phyloP scores from a whole-genome alignment of 1,140 invertebrate genomes.

The Manduca sexta region DNA sequence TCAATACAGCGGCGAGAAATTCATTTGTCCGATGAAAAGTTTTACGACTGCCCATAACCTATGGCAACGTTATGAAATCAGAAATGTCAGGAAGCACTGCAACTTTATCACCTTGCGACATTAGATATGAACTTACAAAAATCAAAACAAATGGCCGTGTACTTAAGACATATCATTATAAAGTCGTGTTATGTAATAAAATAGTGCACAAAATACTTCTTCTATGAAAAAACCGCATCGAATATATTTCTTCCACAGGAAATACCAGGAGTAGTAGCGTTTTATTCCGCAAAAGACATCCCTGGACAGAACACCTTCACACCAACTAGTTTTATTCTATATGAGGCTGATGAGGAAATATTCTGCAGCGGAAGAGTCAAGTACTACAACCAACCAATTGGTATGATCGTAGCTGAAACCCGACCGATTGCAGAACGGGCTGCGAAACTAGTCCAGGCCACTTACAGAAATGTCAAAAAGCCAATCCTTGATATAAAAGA shows the following conservation, averaged over 20 bases:
- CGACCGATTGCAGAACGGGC: constrained; percentile 77
- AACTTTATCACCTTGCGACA: too few relatives aligned
- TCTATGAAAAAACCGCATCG: too few relatives aligned
- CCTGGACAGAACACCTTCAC: constrained; percentile 79
- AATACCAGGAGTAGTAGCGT: constrained; percentile 80
- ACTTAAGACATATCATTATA: too few relatives aligned
- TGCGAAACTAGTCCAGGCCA: constrained; percentile 77
- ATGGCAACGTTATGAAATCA: too few relatives aligned
- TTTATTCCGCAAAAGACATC: constrained; percentile 82
- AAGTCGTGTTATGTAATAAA: too few relatives aligned
- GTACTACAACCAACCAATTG: constrained; percentile 82
- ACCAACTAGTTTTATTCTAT: constrained; percentile 20
- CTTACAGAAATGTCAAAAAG: constrained; percentile 8
- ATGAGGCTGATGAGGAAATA: constrained; percentile 65
- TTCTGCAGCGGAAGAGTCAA: constrained; percentile 68
- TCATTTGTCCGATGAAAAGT: too few relatives aligned
- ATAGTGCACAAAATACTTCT: too few relatives aligned
- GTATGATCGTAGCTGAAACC: constrained; percentile 80
- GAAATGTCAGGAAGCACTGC: too few relatives aligned
- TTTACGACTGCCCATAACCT: too few relatives aligned
- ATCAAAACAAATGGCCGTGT: too few relatives aligned
- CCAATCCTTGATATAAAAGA: constrained; percentile 8
- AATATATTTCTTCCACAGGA: constrained; percentile 49
- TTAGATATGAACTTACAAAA: too few relatives aligned
- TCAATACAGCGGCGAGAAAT: too few relatives aligned